Base-by-base conservation (phyloP, 1,140 invertebrate species). In the Macrocentrus cingulum region DNA sequence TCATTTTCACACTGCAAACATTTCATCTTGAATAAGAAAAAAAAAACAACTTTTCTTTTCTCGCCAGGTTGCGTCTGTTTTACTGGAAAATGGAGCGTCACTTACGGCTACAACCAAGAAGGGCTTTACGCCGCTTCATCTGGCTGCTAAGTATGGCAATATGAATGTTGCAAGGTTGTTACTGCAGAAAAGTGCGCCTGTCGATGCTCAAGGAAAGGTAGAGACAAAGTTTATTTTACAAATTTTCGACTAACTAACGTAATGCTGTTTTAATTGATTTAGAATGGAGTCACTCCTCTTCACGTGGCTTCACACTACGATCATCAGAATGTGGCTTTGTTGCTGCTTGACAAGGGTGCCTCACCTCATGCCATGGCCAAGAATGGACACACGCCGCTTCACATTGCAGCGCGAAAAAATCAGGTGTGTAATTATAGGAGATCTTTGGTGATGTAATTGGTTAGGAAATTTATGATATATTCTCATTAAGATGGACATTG, bases 251-350 rank as follows among this genome's bases (percentile, higher is more conserved):
- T 34, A 34, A 34, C 18, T 49, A 15, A n/a, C n/a, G n/a, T n/a
- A n/a, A 2, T 20, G 3, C 2, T 19, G 15, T 5, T 39, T 5
- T n/a, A 3, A 15, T 39, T 39, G 11, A 29, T 68, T 36, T 62
- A 88, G 84, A 99, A 99, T 73, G 94, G 94, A 63, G 94, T 99
- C 20, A 98, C 97, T 1, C 95, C 97, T 7, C 83, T 99, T 44
- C 96, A 99, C 72, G 95, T 99, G 62, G 97, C 97, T 45, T 91
- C 94, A 23, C 97, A 99, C 76, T 99, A 99, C 74, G 95, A 98
- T 77, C 92, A 98, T 76, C 92, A 94, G 60, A 90, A 93, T 67
- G 92, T 98, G 9, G 95, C 94, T 0, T 74, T 95, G 29, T 80
- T 98, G 37, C 80, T 99, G 15, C 79, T 99, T 13, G 93, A 98